Evolutionary conservation across 1,140 invertebrate species (phyloP).

Genomic region (Brachionus calyciflorus): DNA sequence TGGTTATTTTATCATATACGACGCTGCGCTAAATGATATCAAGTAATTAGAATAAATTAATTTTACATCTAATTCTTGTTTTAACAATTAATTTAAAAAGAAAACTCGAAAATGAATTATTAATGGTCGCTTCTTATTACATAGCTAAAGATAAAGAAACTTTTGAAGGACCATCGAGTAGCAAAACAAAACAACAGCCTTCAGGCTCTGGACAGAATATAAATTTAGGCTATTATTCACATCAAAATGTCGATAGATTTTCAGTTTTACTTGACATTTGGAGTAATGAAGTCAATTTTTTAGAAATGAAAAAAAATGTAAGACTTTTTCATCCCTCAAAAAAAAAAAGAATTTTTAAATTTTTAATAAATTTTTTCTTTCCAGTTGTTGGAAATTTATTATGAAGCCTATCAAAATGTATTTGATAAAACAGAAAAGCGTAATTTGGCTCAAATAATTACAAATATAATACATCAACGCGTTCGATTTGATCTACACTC

Average conservation of each 20-base stretch:
- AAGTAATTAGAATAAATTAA: constrained; percentile 51
- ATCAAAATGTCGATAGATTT: constrained; percentile 59
- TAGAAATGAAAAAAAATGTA: constrained; percentile 58
- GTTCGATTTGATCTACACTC: constrained; percentile 56
- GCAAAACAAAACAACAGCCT: background rate
- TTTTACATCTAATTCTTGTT: background rate
- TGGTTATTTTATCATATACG: constrained; percentile 59
- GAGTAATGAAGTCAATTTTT: constrained; percentile 57
- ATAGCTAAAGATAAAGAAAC: constrained; percentile 57
- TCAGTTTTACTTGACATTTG: constrained; percentile 59
- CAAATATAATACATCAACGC: constrained; percentile 55
- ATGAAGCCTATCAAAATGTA: constrained; percentile 59
- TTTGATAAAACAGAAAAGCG: constrained; percentile 58
- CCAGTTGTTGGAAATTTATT: constrained; percentile 59
- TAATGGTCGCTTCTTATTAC: constrained; percentile 57
- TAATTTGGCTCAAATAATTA: constrained; percentile 56
- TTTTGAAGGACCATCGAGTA: constrained; percentile 1
- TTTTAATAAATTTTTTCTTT: background rate
- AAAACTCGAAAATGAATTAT: constrained; percentile 54
- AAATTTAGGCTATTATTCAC: constrained; percentile 51
- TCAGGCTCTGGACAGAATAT: too few relatives aligned
- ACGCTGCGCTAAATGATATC: constrained; percentile 55
- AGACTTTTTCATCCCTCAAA: background rate
- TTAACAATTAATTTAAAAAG: constrained; percentile 50
- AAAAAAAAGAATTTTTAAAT: background rate